Evolutionary conservation across 2,888 invertebrate species (phyloP), one percentile per base, ranked within the genome.

Genomic region (Synergus gifuensis): DNA sequence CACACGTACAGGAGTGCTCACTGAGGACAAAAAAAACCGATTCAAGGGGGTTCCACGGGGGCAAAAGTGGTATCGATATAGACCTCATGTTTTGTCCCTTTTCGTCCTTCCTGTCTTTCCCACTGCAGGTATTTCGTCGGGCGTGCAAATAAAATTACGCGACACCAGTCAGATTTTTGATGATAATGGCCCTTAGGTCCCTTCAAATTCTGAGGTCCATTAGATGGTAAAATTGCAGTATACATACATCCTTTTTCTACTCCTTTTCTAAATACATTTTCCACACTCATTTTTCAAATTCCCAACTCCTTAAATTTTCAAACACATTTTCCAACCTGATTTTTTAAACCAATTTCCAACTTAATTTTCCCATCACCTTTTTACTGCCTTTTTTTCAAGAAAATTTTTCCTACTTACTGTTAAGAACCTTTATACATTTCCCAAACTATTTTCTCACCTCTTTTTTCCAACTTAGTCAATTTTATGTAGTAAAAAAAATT

Each of bases 11-110:
- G 78, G 77, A 58, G 60, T 22, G 60, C 60, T 60, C 11, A 1
- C 18, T 2, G 60, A 11, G 22, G 22, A 18, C n/a, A 22, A 54
- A 49, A 76, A n/a, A 16, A 18, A 62, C 22, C 11, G 60, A 18
- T 28, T 67, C 42, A 76, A 58, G 77, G 69, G 80, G 81, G 78
- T 77, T 76, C 63, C 76, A 76, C 36, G 66, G 77, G 79, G 66
- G 76, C 58, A 78, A 66, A 73, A 49, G 22, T 69, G 67, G 46
- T 28, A 78, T 79, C 83, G 86, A 91, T 90, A 88, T 88, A 90
- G 90, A 90, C 88, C 87, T 91, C 89, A 89, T 86, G 88, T 88
- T 87, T 87, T 85, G 87, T 85, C 86, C 86, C 85, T 85, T 84
- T 83, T 82, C 73, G 60, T 73, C 63, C 67, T 73, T 63, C 62